phyloP scores from a whole-genome alignment of 2,113 vertebrate species.

The Urocynchramus pylzowi region DNA sequence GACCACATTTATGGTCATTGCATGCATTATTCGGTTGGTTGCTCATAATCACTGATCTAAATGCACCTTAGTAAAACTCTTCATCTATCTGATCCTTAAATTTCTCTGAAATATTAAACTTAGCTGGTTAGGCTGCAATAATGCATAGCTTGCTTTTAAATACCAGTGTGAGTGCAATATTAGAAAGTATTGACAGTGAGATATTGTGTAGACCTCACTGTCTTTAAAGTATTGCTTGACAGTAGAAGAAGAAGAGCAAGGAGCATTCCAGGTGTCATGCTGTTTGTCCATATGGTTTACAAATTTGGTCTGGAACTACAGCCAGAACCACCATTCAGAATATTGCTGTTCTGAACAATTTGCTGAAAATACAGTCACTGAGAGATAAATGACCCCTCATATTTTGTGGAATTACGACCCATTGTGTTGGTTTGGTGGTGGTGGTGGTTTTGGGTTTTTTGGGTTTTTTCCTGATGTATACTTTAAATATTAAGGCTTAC shows the following conservation, averaged over 20 bases:
- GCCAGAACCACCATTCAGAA: not conserved
- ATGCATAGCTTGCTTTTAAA: not conserved
- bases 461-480: not conserved
- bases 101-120: not conserved
- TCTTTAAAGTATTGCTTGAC: not conserved
- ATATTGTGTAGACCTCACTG: not conserved
- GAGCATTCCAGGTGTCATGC: not conserved
- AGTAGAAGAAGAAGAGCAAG: not conserved
- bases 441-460: not conserved
- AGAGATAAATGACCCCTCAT: not conserved
- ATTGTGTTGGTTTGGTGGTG: not conserved
- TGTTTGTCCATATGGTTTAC: not conserved
- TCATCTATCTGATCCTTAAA: not conserved
- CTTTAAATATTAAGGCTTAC: not conserved
- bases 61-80: not conserved
- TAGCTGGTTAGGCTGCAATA: not conserved
- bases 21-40: not conserved
- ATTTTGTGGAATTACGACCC: not conserved
- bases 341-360: not conserved
- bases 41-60: not conserved
- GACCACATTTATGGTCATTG: not conserved
- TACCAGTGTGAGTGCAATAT: not conserved
- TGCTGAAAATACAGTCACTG: not conserved
- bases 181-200: not conserved
- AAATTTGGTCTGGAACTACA: not conserved